Conservation (phyloP, 2,797 vertebrate genomes). For the Amniataba percoides region DNA sequence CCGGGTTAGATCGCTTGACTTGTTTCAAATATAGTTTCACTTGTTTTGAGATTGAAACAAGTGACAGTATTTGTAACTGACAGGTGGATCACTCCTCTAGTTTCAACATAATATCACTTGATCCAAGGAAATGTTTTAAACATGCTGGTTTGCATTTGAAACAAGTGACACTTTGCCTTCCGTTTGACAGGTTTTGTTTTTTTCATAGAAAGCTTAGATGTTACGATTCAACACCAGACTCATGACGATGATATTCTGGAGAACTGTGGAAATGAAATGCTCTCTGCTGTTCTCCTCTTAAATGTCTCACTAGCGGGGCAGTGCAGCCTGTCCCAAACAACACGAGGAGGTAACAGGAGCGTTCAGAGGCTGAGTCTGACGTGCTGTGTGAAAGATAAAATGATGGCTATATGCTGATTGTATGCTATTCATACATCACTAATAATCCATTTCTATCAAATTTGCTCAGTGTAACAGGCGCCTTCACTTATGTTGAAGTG, state of each 20-base stretch:
- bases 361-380: slow-evolving; percentile 16
- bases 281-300: slow-evolving; percentile 39
- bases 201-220: slow-evolving; percentile 54
- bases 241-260: slow-evolving; percentile 46
- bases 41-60: slow-evolving; percentile 69
- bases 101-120: slow-evolving; percentile 68
- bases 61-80: slow-evolving; percentile 70
- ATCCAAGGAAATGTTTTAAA: slow-evolving; percentile 74
- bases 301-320: slow-evolving; percentile 43
- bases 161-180: slow-evolving; percentile 76
- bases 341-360: slow-evolving; percentile 49
- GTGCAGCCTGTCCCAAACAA: slow-evolving; percentile 47
- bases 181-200: slow-evolving; percentile 57
- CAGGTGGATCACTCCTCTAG: slow-evolving; percentile 66
- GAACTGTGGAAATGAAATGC: slow-evolving; percentile 54
- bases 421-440: slow-evolving; percentile 15
- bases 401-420: slow-evolving; percentile 38
- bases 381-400: slow-evolving; percentile 40
- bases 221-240: slow-evolving; percentile 45
- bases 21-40: slow-evolving; percentile 72
- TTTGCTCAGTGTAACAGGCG: slow-evolving; percentile 16
- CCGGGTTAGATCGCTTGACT: slow-evolving; percentile 76
- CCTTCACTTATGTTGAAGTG: slow-evolving; percentile 27
- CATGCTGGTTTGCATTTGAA: slow-evolving; percentile 79
- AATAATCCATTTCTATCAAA: slow-evolving; percentile 25